These are phyloP conservation scores for Elaeidobius kamerunicus DNA, from an alignment of 2,888 invertebrate species.

Conservation along the genomic window DNA sequence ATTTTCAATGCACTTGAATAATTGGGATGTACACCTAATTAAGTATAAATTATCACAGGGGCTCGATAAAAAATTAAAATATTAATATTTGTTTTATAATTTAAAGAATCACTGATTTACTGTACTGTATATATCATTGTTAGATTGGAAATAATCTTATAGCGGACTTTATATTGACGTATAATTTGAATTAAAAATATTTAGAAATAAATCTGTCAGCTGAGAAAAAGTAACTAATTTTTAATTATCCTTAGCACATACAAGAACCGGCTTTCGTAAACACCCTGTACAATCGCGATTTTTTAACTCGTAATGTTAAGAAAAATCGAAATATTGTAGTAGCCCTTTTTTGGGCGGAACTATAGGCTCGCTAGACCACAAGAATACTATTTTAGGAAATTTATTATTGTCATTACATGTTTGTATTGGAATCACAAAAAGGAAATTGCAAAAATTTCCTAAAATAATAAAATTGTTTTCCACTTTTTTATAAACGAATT, in stretches of 20 bases:
- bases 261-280: slow-evolving; percentile 24
- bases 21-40: neutral
- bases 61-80: no score
- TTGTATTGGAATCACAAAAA: no score
- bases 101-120: no score
- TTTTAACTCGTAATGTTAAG: slow-evolving; percentile 24
- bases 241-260: slow-evolving; percentile 19
- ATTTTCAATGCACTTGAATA: neutral
- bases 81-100: no score
- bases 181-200: neutral
- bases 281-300: slow-evolving; percentile 32
- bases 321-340: slow-evolving; percentile 28
- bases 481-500: neutral
- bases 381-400: no score
- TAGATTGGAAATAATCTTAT: no score
- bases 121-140: no score
- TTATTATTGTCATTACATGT: no score
- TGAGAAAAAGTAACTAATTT: slow-evolving; percentile 4
- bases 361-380: slow-evolving; percentile 10
- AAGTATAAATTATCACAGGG: no score
- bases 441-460: no score
- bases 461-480: no score
- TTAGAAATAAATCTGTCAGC: slow-evolving; percentile 9
- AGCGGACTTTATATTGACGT: no score
- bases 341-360: slow-evolving; percentile 29